Percentiles rank a stretch among this genome's conserved stretches.
Evolutionary conservation across 2,888 invertebrate species (phyloP).

Genomic region (Bombylius discolor): DNA sequence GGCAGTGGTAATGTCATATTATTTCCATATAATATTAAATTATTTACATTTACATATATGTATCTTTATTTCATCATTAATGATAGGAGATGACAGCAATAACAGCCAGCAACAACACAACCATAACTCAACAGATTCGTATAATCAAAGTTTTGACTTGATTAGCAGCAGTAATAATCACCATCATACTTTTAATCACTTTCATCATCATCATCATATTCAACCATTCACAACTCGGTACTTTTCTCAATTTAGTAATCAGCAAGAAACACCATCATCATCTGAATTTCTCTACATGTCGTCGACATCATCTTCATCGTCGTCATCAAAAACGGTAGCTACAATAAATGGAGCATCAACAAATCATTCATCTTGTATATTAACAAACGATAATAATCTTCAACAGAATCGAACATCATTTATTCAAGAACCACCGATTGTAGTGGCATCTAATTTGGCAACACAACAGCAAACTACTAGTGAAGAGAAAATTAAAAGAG

Average conservation of each 20-base stretch:
- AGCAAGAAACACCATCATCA: conserved; percentile 13
- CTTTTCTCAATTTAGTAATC: conserved; percentile 18
- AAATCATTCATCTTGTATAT: background rate
- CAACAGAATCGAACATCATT: background rate
- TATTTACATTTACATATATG: background rate
- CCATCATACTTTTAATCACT: background rate
- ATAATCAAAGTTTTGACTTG: background rate
- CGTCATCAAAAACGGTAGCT: conserved; percentile 1
- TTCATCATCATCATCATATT: background rate
- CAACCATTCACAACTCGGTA: conserved; percentile 10
- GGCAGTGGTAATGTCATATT: conserved; percentile 14
- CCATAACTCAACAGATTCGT: background rate
- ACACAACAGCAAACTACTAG: no score
- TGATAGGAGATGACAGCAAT: conserved; percentile 3
- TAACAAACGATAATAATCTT: background rate
- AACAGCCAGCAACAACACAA: conserved; percentile 12
- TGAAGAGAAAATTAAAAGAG: background rate
- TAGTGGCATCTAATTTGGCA: background rate
- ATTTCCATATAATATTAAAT: background rate
- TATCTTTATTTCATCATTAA: background rate
- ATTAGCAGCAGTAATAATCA: background rate
- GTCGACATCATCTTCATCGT: conserved; percentile 2
- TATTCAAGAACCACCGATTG: background rate
- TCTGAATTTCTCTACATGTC: background rate
- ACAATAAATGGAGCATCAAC: background rate